Evolutionary conservation across 2,888 invertebrate species (phyloP).

Genomic region (Parnassius apollo): DNA sequence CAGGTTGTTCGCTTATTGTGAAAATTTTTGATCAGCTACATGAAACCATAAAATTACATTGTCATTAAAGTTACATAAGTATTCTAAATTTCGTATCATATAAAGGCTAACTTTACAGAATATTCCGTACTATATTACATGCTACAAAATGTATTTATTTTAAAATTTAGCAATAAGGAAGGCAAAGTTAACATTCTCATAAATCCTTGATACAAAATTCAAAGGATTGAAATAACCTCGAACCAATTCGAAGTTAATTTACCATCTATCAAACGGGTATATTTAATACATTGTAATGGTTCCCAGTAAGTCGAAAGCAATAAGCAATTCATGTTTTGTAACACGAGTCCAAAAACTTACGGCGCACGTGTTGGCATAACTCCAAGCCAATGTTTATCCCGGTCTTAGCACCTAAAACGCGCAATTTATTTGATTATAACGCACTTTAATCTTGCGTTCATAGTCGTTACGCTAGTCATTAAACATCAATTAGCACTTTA

Average conservation of each 20-base stretch:
- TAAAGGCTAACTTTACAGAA: too few species aligned
- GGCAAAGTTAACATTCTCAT: too few species aligned
- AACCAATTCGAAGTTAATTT: not conserved
- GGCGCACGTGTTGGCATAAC: constrained; percentile 51
- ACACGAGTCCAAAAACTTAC: constrained; percentile 43
- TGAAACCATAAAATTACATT: too few species aligned
- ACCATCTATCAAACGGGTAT: constrained; percentile 11
- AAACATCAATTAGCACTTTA: constrained; percentile 20
- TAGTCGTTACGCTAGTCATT: constrained; percentile 13
- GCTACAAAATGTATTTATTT: too few species aligned
- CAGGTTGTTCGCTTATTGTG: too few species aligned
- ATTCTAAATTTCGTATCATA: too few species aligned
- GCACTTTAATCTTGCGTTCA: constrained; percentile 14
- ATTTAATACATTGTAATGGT: constrained; percentile 20
- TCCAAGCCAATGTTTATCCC: constrained; percentile 41
- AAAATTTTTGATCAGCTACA: too few species aligned
- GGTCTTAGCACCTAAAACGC: constrained; percentile 2
- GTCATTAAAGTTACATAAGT: too few species aligned
- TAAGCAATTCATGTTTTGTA: constrained; percentile 53
- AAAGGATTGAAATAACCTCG: not conserved
- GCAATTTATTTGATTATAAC: constrained; percentile 19
- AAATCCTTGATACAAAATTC: not conserved
- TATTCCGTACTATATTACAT: too few species aligned
- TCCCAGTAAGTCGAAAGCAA: constrained; percentile 40
- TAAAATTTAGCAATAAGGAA: too few species aligned